Base-by-base conservation (phyloP, 2,888 invertebrate species). In the Dynastes hyllus region DNA sequence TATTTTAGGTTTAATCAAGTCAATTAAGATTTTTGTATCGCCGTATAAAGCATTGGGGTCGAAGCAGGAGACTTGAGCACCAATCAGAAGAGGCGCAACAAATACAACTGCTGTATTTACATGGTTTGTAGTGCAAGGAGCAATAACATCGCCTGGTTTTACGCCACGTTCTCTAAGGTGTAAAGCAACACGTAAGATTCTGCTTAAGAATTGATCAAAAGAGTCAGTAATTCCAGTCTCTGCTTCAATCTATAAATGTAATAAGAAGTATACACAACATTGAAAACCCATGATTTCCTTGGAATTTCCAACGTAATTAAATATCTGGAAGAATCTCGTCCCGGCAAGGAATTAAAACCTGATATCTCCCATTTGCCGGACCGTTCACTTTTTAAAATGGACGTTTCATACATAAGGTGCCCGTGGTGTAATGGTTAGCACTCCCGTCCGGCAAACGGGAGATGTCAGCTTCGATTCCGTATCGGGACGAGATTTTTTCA, bases 61-160 rank as follows among this genome's bases (percentile, higher is more conserved):
- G 37, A 83, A 75, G 6, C 80, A 77, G 13, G 81, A 78, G 6
- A 81, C 65, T n/a, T 80, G 78, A 27, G 80, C 83, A 6, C 90
- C 90, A 16, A 89, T 85, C 79, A 86, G 90, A 1, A 90, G 80
- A 1, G 88, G 88, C 1, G 90, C 90, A 55, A 90, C 88, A 65
- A 89, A 87, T 0, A 90, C 89, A 37, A 90, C 86, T 1, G 84
- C 84, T 2, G 89, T 80, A 73, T 90, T 88, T 0, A 89, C 13
- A 55, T 90, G 89, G 79, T 87, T 90, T 0, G 88, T 88, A 2
- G 88, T 89, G 86, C 90, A 89, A 0, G 90, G 71, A 0, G 87
- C 83, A 75, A 90, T 87, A 5, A 90, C 89, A 79, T 90, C 90
- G 2, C 88, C 89, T 3, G 76, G 77, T 69, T 85, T 78, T 2